Evolutionary conservation across 2,888 invertebrate species (phyloP).

Genomic region (Acanthopleura granulata): DNA sequence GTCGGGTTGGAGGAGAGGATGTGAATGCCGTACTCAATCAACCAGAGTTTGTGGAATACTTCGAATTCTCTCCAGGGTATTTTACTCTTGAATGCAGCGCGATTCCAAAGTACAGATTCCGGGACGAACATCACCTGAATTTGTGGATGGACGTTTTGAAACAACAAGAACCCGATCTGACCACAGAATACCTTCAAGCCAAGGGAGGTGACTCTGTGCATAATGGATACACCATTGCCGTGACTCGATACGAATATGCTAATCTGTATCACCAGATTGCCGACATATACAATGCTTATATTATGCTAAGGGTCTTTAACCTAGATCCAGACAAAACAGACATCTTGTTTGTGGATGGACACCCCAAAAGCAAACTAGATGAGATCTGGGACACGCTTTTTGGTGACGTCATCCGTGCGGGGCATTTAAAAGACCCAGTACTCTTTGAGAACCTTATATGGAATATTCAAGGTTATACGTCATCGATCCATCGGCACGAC

Average conservation of each 20-base stretch:
- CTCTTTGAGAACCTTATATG: conserved; percentile 51
- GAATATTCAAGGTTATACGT: conserved; percentile 61
- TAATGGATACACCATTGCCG: conserved; percentile 44
- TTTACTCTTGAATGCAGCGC: conserved; percentile 42
- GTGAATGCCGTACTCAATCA: conserved; percentile 22
- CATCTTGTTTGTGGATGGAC: conserved; percentile 62
- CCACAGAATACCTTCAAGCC: not conserved
- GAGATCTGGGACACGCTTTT: conserved; percentile 60
- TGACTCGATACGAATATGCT: conserved; percentile 59
- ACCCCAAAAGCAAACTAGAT: conserved; percentile 62
- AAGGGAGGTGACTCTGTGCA: not conserved
- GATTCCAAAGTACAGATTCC: conserved; percentile 28
- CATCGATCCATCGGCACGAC: conserved; percentile 53
- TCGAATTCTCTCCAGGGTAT: conserved; percentile 35
- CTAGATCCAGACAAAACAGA: conserved; percentile 43
- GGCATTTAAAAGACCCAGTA: conserved; percentile 40
- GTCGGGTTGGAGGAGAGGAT: conserved; percentile 22
- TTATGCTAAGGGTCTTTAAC: conserved; percentile 46
- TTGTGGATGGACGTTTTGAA: conserved; percentile 31
- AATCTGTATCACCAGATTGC: conserved; percentile 64
- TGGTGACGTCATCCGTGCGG: conserved; percentile 47
- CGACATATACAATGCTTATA: conserved; percentile 59
- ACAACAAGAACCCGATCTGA: not conserved
- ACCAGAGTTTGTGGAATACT: conserved; percentile 24
- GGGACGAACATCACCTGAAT: conserved; percentile 35